phyloP scores from a whole-genome alignment of 2,113 vertebrate genomes.

The Elachura formosa region DNA sequence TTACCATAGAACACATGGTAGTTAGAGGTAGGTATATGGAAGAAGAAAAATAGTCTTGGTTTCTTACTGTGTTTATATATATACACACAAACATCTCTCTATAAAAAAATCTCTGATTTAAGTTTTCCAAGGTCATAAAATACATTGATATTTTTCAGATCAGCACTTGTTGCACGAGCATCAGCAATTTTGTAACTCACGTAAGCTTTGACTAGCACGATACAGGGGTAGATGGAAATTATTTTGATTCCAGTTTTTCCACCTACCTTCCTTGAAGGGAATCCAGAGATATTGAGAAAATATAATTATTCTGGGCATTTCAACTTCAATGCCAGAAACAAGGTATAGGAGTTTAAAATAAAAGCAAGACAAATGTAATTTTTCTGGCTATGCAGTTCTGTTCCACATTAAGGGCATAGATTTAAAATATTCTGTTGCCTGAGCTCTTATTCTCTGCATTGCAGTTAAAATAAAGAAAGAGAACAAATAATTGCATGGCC shows the following conservation, averaged over 20 bases:
- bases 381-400: background rate
- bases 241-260: background rate
- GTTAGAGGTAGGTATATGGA: background rate
- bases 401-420: background rate
- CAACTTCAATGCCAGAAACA: background rate
- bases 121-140: background rate
- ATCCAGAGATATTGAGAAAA: background rate
- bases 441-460: background rate
- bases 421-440: background rate
- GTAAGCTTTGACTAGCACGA: background rate
- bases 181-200: background rate
- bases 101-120: background rate
- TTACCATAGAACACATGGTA: background rate
- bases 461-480: background rate
- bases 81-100: background rate
- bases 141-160: background rate
- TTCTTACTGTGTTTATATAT: background rate
- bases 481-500: background rate
- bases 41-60: background rate
- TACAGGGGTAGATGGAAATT: background rate
- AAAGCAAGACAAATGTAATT: background rate
- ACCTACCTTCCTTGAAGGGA: background rate
- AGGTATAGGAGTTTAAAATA: background rate
- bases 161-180: background rate
- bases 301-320: background rate